These are phyloP conservation scores for Coregonus clupeaformis DNA, from an alignment of 2,113 vertebrate genomes.

Conservation along the genomic window DNA sequence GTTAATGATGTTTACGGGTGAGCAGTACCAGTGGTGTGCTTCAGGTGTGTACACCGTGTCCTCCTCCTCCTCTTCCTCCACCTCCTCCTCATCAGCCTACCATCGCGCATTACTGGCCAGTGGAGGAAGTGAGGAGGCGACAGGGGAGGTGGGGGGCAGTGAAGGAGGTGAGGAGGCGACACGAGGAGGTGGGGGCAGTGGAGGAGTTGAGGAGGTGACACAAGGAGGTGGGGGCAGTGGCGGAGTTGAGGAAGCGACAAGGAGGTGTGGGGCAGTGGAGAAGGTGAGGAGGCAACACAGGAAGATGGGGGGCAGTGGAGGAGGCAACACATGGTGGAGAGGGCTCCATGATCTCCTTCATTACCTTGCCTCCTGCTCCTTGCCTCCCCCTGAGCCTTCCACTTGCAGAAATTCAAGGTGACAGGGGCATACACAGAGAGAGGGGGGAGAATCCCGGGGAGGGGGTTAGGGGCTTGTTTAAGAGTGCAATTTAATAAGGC, in stretches of 20 bases:
- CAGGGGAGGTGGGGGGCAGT: neutral
- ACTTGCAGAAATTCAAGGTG: constrained; percentile 41
- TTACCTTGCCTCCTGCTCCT: constrained; percentile 47
- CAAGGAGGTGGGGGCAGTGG: neutral
- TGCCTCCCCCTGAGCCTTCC: constrained; percentile 19
- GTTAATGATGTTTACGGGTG: constrained; percentile 57
- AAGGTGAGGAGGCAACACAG: neutral
- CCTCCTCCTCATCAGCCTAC: constrained; percentile 5
- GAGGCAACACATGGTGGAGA: constrained; percentile 15
- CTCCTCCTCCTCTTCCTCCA: constrained; percentile 25
- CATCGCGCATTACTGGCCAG: constrained; percentile 48
- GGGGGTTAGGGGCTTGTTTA: constrained; percentile 15
- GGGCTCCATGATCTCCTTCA: constrained; percentile 47
- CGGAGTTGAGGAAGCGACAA: neutral
- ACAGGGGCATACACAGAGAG: constrained; percentile 6
- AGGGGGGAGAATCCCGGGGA: neutral
- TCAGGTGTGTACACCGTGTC: neutral
- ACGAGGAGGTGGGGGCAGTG: neutral
- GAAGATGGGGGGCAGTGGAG: neutral
- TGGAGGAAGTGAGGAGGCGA: neutral
- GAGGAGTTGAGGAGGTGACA: neutral
- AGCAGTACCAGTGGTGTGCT: constrained; percentile 20
- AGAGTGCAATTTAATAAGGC: constrained; percentile 24
- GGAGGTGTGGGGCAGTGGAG: neutral
- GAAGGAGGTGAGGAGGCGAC: neutral